Percentiles rank a stretch among this genome's conserved stretches.
Conservation (phyloP, 2,797 vertebrate genomes). For the Chaetophractus vellerosus region DNA sequence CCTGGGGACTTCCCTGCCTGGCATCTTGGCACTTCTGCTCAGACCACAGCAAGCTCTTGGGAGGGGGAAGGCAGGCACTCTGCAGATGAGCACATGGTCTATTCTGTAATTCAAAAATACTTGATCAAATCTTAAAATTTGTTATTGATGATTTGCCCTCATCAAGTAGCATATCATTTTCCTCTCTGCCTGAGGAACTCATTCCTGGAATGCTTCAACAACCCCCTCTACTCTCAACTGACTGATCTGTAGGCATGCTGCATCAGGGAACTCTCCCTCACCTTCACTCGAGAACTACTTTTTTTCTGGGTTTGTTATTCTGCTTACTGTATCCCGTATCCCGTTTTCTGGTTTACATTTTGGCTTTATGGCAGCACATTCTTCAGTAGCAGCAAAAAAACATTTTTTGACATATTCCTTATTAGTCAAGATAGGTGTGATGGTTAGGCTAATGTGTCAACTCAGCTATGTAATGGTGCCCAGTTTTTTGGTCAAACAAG, state of each 20-base stretch:
- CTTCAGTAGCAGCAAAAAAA: background rate
- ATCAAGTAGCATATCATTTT: background rate
- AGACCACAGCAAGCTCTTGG: background rate
- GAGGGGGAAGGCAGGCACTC: background rate
- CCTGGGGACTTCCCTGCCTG: background rate
- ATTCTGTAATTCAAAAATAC: background rate
- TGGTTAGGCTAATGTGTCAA: no score
- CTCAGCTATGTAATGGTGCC: no score
- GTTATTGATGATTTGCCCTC: background rate
- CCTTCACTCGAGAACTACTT: background rate
- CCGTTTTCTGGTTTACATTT: background rate
- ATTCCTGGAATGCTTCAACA: background rate
- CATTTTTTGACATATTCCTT: background rate
- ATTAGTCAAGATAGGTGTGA: background rate
- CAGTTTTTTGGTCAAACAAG: no score
- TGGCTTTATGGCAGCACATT: background rate
- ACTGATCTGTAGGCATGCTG: background rate
- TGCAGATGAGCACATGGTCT: background rate
- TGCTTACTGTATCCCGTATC: background rate
- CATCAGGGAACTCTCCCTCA: fast-evolving
- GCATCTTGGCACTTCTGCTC: background rate
- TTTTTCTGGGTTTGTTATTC: background rate
- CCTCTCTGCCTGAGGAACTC: background rate
- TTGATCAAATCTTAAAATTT: background rate
- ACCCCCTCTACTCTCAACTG: background rate